phyloP scores from a whole-genome alignment of 2,888 invertebrate genomes.

The Dastarcus helophoroides region DNA sequence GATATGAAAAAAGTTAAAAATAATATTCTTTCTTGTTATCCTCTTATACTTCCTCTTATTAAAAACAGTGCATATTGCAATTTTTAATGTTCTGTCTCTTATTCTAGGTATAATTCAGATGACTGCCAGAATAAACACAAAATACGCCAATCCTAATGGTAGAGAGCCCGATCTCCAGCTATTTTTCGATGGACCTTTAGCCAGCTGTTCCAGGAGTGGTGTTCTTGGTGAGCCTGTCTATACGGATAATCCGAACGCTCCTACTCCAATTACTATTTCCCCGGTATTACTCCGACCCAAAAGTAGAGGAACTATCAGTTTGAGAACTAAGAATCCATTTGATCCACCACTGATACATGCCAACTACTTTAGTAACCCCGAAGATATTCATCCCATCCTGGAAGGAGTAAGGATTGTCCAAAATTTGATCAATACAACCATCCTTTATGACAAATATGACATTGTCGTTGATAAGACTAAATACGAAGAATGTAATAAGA shows the following conservation, averaged over 20 bases:
- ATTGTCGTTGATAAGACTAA: constrained; percentile 40
- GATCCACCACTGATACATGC: constrained; percentile 63
- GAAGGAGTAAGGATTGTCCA: constrained; percentile 52
- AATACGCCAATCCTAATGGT: constrained; percentile 46
- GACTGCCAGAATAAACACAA: constrained; percentile 52
- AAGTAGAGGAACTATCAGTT: constrained; percentile 50
- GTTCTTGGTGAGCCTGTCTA: constrained; percentile 34
- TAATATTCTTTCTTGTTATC: too few species aligned
- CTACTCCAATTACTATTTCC: constrained; percentile 38
- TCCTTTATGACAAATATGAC: constrained; percentile 47
- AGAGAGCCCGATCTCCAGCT: constrained; percentile 53
- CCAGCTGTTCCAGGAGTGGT: constrained; percentile 47
- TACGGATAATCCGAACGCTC: constrained; percentile 28
- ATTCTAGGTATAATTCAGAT: constrained; percentile 46
- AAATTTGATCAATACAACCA: constrained; percentile 45
- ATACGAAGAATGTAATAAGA: constrained; percentile 39
- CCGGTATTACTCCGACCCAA: constrained; percentile 54
- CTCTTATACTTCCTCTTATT: too few species aligned
- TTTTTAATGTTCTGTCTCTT: too few species aligned
- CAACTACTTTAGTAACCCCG: constrained; percentile 59
- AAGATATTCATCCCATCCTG: constrained; percentile 51
- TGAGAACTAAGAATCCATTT: constrained; percentile 58
- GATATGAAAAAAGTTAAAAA: too few species aligned
- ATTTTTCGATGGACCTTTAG: constrained; percentile 54
- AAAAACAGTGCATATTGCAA: too few species aligned